Evolutionary conservation across 64 coral and sea anemone species (phyloP), one percentile per base, ranked within the genome.

Genomic region (Montipora foliosa): DNA sequence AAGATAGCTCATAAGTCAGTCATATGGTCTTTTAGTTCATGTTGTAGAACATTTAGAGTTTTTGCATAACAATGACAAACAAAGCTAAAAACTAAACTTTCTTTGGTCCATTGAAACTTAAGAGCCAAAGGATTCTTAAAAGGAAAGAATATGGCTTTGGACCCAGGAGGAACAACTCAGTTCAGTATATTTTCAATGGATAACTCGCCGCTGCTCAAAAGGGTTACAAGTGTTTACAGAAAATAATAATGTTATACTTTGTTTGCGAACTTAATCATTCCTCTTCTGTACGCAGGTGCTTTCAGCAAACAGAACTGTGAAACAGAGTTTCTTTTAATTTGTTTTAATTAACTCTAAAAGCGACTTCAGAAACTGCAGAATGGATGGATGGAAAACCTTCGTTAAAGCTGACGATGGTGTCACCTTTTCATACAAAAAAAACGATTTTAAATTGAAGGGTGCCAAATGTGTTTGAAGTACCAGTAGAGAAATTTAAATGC

Each of bases 321-420:
- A 86, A 86, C 47, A 86, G 82, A 57, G 11, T 57, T 86, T 86
- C 49, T 64, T 86, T 46, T 86, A 86, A 86, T 86, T 71, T 86
- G 44, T 19, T 19, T 17, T 86, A 86, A 86, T 86, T 71, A 86
- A 86, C 82, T 86, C 15, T 50, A 86, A 86, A 22, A 37, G 37
- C 21, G 24, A 46, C 57, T 61, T 62, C 6, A 71, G 21, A 0
- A 57, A 57, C 53, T 57, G 53, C 9, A 19, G 4, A 17, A 4
- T 50, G 82, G 47, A 4, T 50, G 82, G 47, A 71, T 20, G 19
- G 8, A 16, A 71, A 12, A 70, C 3, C 66, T 22, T 50, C 47
- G 68, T 24, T 21, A 71, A 21, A 71, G 20, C 19, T 21, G 19
- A 71, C 20, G 8, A 0, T 6, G 10, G 4, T 24, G 68, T 71